Evolutionary conservation across 2,797 vertebrate species (phyloP).

Genomic region (Jordanella pulchra): DNA sequence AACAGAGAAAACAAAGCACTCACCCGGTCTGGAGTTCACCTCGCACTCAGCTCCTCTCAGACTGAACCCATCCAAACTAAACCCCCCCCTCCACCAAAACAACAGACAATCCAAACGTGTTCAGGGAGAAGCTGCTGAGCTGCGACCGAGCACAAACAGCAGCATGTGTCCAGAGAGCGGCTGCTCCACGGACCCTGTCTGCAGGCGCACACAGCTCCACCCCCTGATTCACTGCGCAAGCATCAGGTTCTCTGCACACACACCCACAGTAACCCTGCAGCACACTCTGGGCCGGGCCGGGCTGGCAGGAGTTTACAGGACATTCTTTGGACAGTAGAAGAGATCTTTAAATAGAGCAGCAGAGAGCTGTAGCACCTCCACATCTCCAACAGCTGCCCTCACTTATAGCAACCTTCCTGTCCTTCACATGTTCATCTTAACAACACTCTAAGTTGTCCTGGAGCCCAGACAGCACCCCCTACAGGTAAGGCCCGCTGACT

Average conservation of each 20-base stretch:
- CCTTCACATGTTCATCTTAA: neutral
- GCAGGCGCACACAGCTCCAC: constrained; percentile 43
- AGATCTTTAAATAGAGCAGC: constrained; percentile 41
- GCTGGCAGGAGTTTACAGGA: constrained; percentile 41
- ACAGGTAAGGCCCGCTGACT: neutral
- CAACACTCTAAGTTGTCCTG: neutral
- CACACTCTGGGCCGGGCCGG: neutral
- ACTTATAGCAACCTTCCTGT: neutral
- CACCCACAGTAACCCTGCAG: constrained; percentile 9
- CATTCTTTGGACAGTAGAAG: constrained; percentile 41
- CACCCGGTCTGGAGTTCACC: constrained; percentile 16
- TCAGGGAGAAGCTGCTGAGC: neutral
- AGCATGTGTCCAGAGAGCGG: constrained; percentile 28
- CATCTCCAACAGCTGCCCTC: neutral
- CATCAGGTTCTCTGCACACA: constrained; percentile 16
- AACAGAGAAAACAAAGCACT: constrained; percentile 20
- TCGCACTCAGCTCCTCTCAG: constrained; percentile 17
- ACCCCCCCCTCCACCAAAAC: neutral
- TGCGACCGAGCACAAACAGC: constrained; percentile 6
- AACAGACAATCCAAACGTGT: neutral
- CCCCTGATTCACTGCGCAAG: constrained; percentile 15
- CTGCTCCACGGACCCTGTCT: constrained; percentile 1
- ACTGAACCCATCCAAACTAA: constrained; percentile 24
- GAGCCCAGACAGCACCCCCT: neutral
- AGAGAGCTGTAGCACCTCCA: neutral